Base-by-base conservation (phyloP, 1,140 invertebrate genomes). In the Colletes gigas region DNA sequence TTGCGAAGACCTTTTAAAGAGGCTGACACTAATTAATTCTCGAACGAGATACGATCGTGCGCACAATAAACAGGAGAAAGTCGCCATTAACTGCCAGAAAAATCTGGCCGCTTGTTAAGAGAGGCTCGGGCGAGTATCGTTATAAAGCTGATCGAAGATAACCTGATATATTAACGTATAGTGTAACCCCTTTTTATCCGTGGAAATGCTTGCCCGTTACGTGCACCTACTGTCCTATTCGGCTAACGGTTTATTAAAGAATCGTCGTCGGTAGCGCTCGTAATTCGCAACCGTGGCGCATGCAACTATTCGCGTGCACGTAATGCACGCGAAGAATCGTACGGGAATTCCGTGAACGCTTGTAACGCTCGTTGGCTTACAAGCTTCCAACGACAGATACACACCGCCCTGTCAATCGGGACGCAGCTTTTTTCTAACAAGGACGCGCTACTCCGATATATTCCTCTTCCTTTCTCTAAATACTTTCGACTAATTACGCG, bases 1-100 rank as follows among this genome's bases (percentile, higher is more conserved):
- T 86, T 78, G 71, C 72, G 77, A 84, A 47, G 78, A 69, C 78
- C 78, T 71, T 82, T 84, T 75, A 82, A 82, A 84, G 62, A 82
- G 71, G 62, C 82, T 87, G 82, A 86, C 86, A 76, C 79, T 87
- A 86, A 87, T 87, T 87, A 87, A 87, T 87, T 87, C 82, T 69
- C 78, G 67, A 74, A 66, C 81, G 84, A 83, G 85, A 87, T 87
- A 87, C 68, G 81, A 87, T 86, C 85, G 81, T 47, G 81, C 77
- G 77, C 77, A 71, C 84, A 81, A 87, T 82, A 86, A 86, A 86
- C 84, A 71, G 72, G 85, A 87, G 85, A 87, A 87, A 87, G 85
- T 87, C 82, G 77, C 77, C 78, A 83, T 87, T 86, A 83, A 59
- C 74, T 75, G 84, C 30, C 78, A 83, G 85, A 87, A 87, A 87